Percentiles rank a stretch among this genome's conserved stretches.
phyloP scores from a whole-genome alignment of 2,888 invertebrate genomes.

The Subacronicta megacephala region DNA sequence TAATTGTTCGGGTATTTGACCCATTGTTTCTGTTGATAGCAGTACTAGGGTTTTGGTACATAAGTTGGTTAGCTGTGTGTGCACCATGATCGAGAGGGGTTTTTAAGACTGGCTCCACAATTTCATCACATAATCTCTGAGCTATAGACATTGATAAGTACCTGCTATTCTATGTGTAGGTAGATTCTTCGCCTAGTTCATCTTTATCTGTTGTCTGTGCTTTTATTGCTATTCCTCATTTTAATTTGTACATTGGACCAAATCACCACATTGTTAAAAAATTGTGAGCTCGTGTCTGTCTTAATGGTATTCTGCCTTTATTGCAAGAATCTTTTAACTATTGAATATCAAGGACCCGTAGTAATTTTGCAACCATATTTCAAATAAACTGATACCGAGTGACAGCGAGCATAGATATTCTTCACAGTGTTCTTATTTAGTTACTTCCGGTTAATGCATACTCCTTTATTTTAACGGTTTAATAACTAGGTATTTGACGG shows the following conservation, averaged over 20 bases:
- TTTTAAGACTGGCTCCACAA: constrained; percentile 67
- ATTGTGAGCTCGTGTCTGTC: background rate
- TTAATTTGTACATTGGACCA: constrained; percentile 4
- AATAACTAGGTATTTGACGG: too few species aligned
- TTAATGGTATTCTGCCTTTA: background rate
- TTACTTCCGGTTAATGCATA: too few species aligned
- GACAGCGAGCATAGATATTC: background rate
- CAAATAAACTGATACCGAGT: background rate
- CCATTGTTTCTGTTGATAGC: constrained; percentile 40
- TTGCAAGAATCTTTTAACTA: too few species aligned
- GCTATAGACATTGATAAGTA: constrained; percentile 70
- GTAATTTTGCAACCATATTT: background rate
- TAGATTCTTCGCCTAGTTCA: constrained; percentile 1
- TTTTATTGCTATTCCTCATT: constrained; percentile 5
- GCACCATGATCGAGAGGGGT: constrained; percentile 24
- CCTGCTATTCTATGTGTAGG: constrained; percentile 9
- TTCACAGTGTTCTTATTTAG: too few species aligned
- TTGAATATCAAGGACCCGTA: too few species aligned
- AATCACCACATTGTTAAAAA: constrained; percentile 7
- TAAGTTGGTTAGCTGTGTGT: constrained; percentile 13
- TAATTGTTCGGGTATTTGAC: constrained; percentile 56
- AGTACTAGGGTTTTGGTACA: constrained; percentile 10
- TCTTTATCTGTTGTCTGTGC: constrained; percentile 1
- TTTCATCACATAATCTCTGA: constrained; percentile 71
- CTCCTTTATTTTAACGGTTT: too few species aligned